These are phyloP conservation scores for Prorops nasuta DNA, from an alignment of 1,140 invertebrate genomes.

Conservation along the genomic window DNA sequence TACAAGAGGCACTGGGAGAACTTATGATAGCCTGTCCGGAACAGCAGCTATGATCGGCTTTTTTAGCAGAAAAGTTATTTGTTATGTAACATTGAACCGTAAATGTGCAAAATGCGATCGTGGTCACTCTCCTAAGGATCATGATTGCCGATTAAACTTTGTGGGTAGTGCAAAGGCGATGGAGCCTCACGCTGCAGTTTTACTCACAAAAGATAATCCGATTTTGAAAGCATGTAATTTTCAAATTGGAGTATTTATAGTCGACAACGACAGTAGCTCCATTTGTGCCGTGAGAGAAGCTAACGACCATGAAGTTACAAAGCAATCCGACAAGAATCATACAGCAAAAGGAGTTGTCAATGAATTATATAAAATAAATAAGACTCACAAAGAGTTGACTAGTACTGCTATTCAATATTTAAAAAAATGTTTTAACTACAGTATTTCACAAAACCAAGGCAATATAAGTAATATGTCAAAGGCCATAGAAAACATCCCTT, in stretches of 20 bases:
- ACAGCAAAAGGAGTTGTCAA: constrained; percentile 4
- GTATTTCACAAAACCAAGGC: constrained; percentile 6
- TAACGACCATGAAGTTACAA: constrained; percentile 3
- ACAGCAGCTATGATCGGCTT: neutral
- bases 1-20: constrained; percentile 2
- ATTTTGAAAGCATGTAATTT: neutral
- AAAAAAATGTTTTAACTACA: constrained; percentile 6
- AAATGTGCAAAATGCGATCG: neutral
- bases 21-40: neutral
- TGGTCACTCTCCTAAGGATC: too few relatives aligned
- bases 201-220: too few relatives aligned
- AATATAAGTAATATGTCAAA: neutral
- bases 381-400: constrained; percentile 4
- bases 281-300: constrained; percentile 1
- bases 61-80: constrained; percentile 1
- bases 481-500: neutral
- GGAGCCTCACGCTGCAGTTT: neutral
- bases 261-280: neutral
- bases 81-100: constrained; percentile 1
- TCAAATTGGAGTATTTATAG: constrained; percentile 2
- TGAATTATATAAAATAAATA: constrained; percentile 9
- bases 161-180: too few relatives aligned
- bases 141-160: too few relatives aligned
- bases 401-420: constrained; percentile 1
- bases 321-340: too few relatives aligned